phyloP scores from a whole-genome alignment of 2,888 invertebrate genomes.

The Diaprepes abbreviatus region DNA sequence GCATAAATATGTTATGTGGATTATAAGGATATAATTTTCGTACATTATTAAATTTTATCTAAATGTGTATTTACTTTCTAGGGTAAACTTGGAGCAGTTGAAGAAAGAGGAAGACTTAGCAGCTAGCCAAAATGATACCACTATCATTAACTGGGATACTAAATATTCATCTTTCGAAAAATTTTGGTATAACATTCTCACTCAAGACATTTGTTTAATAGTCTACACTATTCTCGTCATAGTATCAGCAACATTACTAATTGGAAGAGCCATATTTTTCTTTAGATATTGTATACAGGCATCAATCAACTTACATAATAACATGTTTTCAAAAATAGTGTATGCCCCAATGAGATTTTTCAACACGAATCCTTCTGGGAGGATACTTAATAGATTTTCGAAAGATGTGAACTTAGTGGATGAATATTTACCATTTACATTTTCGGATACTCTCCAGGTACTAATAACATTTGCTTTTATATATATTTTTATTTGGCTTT shows the following conservation, averaged over 20 bases:
- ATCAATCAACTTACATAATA: constrained; percentile 70
- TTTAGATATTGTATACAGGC: constrained; percentile 70
- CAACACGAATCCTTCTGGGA: constrained; percentile 76
- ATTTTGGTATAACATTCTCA: constrained; percentile 43
- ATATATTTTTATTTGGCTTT: too few relatives aligned
- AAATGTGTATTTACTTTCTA: constrained; percentile 56
- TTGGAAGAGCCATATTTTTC: constrained; percentile 69
- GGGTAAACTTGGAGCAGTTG: constrained; percentile 39
- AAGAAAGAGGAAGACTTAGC: constrained; percentile 9
- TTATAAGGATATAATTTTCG: too few relatives aligned
- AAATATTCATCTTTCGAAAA: constrained; percentile 18
- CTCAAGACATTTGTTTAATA: constrained; percentile 62
- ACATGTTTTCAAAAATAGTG: constrained; percentile 35
- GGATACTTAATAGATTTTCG: constrained; percentile 79
- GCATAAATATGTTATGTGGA: too few relatives aligned
- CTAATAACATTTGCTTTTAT: constrained; percentile 67
- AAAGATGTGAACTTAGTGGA: constrained; percentile 78
- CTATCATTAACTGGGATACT: constrained; percentile 1
- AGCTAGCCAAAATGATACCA: background rate
- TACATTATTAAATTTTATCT: too few relatives aligned
- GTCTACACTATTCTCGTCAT: constrained; percentile 56
- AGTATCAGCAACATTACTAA: constrained; percentile 64
- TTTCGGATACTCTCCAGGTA: constrained; percentile 70
- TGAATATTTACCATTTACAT: constrained; percentile 69
- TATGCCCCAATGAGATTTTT: constrained; percentile 78